Percentiles rank a stretch among this genome's conserved stretches.
Evolutionary conservation across 2,888 invertebrate species (phyloP).

Genomic region (Automeris io): DNA sequence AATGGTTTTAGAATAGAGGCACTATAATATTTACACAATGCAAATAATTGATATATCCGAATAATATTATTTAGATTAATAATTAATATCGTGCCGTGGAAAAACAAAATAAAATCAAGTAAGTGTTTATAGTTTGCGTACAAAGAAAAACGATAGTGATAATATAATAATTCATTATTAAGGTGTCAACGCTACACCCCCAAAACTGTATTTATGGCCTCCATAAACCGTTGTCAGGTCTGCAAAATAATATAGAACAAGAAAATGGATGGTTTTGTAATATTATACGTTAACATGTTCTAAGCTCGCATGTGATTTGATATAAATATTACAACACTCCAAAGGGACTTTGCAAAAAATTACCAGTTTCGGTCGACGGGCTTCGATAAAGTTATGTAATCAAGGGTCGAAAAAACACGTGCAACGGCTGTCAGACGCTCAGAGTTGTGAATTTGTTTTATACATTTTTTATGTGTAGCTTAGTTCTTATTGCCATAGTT

Average conservation of each 20-base stretch:
- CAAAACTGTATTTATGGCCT: background rate
- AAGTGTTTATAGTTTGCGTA: no score
- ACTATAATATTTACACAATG: no score
- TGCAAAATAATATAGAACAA: background rate
- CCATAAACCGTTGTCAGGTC: background rate
- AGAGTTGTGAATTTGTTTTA: constrained; percentile 2
- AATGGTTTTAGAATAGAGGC: no score
- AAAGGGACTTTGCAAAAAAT: constrained; percentile 39
- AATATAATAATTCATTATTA: no score
- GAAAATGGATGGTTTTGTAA: background rate
- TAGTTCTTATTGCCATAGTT: background rate
- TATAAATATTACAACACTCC: constrained; percentile 29
- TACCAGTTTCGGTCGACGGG: constrained; percentile 39
- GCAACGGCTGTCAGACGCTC: constrained; percentile 6
- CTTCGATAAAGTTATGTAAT: constrained; percentile 57
- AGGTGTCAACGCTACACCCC: background rate
- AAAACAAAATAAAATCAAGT: no score
- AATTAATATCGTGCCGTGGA: no score
- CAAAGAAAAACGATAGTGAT: no score
- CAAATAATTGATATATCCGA: no score
- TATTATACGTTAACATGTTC: background rate
- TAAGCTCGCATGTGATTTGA: background rate
- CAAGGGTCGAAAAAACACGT: constrained; percentile 41
- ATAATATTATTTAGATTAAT: no score
- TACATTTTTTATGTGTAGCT: background rate